Percentiles rank a stretch among this genome's conserved stretches.
Evolutionary conservation across 2,797 vertebrate species (phyloP).

Genomic region (Clarias fuscus): DNA sequence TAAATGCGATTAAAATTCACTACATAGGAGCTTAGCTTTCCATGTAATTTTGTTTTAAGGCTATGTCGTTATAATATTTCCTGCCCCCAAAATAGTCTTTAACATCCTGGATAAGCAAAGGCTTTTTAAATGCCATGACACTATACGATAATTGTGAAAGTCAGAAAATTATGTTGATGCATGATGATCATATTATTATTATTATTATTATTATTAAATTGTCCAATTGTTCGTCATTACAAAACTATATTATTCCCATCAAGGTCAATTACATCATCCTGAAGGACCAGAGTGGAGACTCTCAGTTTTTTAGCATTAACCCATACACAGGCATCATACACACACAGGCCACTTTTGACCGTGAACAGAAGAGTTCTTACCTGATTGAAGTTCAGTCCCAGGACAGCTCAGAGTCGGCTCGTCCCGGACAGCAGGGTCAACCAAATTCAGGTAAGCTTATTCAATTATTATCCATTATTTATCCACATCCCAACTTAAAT

Average conservation of each 20-base stretch:
- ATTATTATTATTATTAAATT: not conserved
- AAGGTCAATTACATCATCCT: slow-evolving; percentile 79
- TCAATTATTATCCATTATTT: not conserved
- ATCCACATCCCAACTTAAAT: not conserved
- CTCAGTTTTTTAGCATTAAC: slow-evolving; percentile 82
- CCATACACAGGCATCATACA: slow-evolving; percentile 75
- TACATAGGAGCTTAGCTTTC: not conserved
- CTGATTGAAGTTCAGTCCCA: slow-evolving; percentile 87
- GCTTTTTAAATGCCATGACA: not conserved
- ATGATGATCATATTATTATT: not conserved
- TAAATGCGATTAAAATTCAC: not conserved
- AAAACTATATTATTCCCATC: slow-evolving; percentile 1
- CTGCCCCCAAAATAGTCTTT: not conserved
- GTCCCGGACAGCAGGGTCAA: slow-evolving; percentile 81
- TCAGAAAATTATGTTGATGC: not conserved
- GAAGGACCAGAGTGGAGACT: slow-evolving; percentile 82
- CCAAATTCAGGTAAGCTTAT: slow-evolving; percentile 80
- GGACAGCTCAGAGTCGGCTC: slow-evolving; percentile 82
- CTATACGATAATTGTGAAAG: not conserved
- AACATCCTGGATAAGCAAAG: not conserved
- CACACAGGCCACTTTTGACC: slow-evolving; percentile 80
- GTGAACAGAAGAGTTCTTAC: slow-evolving; percentile 87
- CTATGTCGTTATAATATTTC: not conserved
- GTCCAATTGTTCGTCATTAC: not conserved
- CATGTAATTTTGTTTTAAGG: not conserved